Percentiles rank a stretch among this genome's conserved stretches.
These are phyloP conservation scores for Porites cylindrica DNA, from an alignment of 92 coral and sea anemone species.

Conservation along the genomic window DNA sequence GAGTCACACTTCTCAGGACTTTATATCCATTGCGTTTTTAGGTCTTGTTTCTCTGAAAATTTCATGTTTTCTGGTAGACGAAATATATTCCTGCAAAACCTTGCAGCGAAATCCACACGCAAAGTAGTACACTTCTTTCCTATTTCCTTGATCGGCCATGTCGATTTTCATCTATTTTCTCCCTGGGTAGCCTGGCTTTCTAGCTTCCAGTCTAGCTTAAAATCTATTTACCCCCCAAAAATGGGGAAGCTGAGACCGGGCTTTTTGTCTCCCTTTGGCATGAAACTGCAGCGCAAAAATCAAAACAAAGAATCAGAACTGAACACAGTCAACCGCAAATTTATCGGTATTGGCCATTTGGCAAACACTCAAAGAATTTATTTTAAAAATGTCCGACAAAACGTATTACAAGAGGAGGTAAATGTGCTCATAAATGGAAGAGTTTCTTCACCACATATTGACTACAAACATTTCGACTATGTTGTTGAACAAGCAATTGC, in stretches of 20 bases:
- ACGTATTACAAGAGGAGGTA: background rate
- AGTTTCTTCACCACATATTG: background rate
- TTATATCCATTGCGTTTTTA: slow-evolving; percentile 1
- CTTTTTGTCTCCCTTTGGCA: too few species aligned
- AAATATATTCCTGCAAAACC: slow-evolving; percentile 2
- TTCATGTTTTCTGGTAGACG: background rate
- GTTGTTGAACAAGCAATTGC: slow-evolving; percentile 39
- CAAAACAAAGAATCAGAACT: too few species aligned
- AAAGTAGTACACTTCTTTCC: background rate
- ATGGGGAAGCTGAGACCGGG: too few species aligned
- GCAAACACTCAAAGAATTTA: too few species aligned
- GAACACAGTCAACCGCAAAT: too few species aligned
- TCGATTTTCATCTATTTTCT: background rate
- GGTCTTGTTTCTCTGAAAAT: background rate
- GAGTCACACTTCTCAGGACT: background rate
- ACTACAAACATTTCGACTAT: slow-evolving; percentile 28
- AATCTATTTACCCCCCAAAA: too few species aligned
- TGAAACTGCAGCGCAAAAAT: too few species aligned
- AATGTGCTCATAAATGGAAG: slow-evolving; percentile 2
- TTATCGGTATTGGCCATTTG: too few species aligned
- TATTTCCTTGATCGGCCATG: background rate
- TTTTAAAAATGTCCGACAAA: slow-evolving; percentile 19
- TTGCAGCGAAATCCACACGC: background rate
- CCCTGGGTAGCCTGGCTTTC: slow-evolving; percentile 10
- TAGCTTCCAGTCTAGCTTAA: slow-evolving; percentile 11